phyloP scores from a whole-genome alignment of 2,797 vertebrate species.

The Catamblyrhynchus diadema region DNA sequence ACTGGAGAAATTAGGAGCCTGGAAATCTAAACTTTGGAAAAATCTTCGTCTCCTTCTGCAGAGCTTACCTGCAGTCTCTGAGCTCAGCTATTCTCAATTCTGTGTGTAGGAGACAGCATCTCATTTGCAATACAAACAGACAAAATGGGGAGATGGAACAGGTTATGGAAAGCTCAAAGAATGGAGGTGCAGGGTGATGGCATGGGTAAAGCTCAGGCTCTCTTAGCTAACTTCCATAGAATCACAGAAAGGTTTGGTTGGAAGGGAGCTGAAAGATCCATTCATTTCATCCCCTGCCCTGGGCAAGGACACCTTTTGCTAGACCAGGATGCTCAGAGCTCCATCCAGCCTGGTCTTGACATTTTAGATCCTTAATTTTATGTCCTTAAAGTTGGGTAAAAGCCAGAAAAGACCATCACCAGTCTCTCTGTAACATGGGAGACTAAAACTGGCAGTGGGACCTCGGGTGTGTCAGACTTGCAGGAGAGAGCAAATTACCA shows the following conservation, averaged over 20 bases:
- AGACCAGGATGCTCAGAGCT: not conserved
- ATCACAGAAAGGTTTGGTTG: not conserved
- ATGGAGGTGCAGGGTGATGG: not conserved
- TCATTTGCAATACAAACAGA: not conserved
- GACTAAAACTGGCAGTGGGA: not conserved
- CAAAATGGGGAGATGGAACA: not conserved
- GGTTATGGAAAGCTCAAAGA: not conserved
- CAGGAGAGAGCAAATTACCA: not conserved
- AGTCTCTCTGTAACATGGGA: not conserved
- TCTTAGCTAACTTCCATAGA: fast-evolving
- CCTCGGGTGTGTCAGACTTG: not conserved
- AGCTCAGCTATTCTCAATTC: not conserved
- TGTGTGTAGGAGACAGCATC: not conserved
- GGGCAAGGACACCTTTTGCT: not conserved
- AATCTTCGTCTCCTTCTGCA: not conserved
- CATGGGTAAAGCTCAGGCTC: not conserved
- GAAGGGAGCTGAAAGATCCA: not conserved
- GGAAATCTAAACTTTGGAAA: not conserved
- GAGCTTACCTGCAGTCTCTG: not conserved
- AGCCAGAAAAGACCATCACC: not conserved
- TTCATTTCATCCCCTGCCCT: fast-evolving
- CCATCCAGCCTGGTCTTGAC: not conserved
- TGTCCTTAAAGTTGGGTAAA: fast-evolving
- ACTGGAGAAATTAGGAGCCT: not conserved
- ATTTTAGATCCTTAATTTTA: not conserved